Evolutionary conservation across 2,888 invertebrate genomes (phyloP).

Genomic region (Hymenopus coronatus): DNA sequence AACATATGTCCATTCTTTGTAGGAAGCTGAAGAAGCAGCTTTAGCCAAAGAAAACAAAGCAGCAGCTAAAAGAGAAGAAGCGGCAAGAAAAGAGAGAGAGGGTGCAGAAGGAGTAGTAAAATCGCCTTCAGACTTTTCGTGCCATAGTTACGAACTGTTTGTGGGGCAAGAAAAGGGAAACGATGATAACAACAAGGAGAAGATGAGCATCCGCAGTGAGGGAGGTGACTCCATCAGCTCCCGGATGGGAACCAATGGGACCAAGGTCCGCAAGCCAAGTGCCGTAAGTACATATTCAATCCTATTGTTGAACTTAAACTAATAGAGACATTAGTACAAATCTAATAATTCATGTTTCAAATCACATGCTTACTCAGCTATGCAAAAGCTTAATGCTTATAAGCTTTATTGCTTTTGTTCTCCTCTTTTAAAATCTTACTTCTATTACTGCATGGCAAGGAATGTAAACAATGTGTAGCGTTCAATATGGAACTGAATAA

Average conservation of each 20-base stretch:
- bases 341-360: not conserved
- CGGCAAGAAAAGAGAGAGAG: constrained; percentile 48
- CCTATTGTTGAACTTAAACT: not conserved
- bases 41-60: constrained; percentile 64
- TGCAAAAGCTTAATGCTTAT: not conserved
- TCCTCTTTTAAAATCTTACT: not conserved
- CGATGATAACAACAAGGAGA: constrained; percentile 86
- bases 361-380: not conserved
- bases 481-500: not conserved
- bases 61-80: constrained; percentile 57
- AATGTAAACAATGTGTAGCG: not conserved
- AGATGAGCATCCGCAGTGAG: constrained; percentile 83
- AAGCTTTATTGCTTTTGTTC: not conserved
- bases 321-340: not conserved
- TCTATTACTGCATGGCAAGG: not conserved
- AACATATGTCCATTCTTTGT: constrained; percentile 26
- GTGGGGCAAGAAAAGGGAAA: constrained; percentile 85
- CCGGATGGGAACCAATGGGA: constrained; percentile 48
- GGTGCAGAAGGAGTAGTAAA: constrained; percentile 68
- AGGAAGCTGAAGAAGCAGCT: constrained; percentile 86
- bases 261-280: constrained; percentile 87
- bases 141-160: constrained; percentile 89
- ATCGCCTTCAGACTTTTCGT: constrained; percentile 88
- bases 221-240: constrained; percentile 90
- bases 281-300: constrained; percentile 66